A percentile compares a stretch with the other conserved stretches of the same genome.
phyloP scores from a whole-genome alignment of 1,140 invertebrate genomes.

The Lysiphlebus fabarum region DNA sequence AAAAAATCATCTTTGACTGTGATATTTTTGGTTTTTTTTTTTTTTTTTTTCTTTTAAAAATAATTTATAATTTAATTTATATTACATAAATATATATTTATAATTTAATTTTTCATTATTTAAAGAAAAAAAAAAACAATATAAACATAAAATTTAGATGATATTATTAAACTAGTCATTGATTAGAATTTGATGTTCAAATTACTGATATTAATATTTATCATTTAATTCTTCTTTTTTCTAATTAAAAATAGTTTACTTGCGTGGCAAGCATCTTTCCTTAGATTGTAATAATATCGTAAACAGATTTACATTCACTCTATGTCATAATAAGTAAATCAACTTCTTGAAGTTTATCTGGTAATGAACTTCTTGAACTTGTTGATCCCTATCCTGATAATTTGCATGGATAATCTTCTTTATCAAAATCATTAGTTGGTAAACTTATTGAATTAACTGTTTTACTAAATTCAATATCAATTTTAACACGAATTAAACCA shows the following conservation, averaged over 20 bases:
- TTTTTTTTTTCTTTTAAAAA: no score
- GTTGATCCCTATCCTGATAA: conserved; percentile 55
- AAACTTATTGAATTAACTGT: conserved; percentile 38
- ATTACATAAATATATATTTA: no score
- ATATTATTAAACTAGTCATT: no score
- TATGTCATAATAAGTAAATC: conserved; percentile 26
- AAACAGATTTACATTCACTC: conserved; percentile 18
- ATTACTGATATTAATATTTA: no score
- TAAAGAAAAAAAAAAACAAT: no score
- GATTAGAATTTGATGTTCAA: no score
- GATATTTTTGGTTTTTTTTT: no score
- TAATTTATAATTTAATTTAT: no score
- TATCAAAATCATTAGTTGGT: conserved; percentile 26
- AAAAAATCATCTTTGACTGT: no score
- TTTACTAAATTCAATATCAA: conserved; percentile 35
- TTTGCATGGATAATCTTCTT: conserved; percentile 25
- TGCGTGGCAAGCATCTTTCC: conserved; percentile 61
- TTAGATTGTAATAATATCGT: conserved; percentile 35
- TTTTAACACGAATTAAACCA: conserved; percentile 48
- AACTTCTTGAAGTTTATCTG: conserved; percentile 31
- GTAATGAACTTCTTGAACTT: conserved; percentile 22
- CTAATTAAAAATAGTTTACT: conserved; percentile 37
- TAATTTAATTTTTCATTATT: no score
- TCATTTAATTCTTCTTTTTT: no score
- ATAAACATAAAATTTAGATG: no score